Conservation (phyloP, 1,140 invertebrate genomes). For the Musca vetustissima region DNA sequence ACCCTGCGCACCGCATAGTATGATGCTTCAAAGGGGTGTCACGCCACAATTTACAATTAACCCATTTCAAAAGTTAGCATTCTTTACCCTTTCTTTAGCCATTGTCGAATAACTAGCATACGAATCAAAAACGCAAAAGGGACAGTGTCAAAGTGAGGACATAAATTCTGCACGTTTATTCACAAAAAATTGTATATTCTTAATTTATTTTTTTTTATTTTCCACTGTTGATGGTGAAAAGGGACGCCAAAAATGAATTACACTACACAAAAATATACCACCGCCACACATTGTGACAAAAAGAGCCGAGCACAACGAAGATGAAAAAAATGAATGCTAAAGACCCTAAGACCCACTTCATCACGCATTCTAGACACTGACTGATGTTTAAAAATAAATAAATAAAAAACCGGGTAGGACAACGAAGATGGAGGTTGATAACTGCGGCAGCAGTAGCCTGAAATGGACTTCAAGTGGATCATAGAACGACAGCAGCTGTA, state of each 20-base stretch:
- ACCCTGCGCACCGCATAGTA: not conserved
- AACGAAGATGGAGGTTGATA: not conserved
- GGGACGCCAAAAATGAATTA: not conserved
- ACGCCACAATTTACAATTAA: conserved; percentile 16
- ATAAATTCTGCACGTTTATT: conserved; percentile 11
- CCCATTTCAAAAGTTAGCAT: conserved; percentile 17
- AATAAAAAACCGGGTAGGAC: not conserved
- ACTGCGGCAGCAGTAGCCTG: not conserved
- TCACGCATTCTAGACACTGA: conserved; percentile 23
- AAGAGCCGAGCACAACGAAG: not conserved
- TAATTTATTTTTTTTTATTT: conserved; percentile 15
- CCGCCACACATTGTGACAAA: no score
- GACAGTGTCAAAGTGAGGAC: conserved; percentile 9
- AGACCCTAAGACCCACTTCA: conserved; percentile 21
- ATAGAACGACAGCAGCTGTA: not conserved
- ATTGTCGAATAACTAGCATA: not conserved
- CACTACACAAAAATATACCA: not conserved
- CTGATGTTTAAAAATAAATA: conserved; percentile 21
- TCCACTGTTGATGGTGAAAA: not conserved
- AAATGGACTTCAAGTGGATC: no score
- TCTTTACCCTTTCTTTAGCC: conserved; percentile 5
- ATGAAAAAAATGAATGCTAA: not conserved
- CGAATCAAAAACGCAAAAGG: not conserved
- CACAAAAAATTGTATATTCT: not conserved
- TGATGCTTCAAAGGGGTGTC: not conserved